A percentile compares a stretch with the other conserved stretches of the same genome.
phyloP scores from a whole-genome alignment of 2,888 invertebrate genomes.

The Tetramorium bicarinatum region DNA sequence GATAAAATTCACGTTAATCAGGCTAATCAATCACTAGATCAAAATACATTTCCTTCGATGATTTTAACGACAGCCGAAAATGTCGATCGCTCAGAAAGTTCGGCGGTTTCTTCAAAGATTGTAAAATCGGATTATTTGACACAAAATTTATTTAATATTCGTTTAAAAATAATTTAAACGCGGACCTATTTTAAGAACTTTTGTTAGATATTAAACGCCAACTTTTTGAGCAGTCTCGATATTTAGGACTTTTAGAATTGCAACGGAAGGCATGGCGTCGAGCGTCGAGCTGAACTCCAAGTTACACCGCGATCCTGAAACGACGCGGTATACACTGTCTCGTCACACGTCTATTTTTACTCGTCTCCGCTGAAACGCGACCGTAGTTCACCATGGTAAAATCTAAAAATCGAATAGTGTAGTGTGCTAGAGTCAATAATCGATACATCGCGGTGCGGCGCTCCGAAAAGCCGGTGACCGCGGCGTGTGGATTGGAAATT shows the following conservation, averaged over 20 bases:
- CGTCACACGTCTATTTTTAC: slow-evolving; percentile 38
- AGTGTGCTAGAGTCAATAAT: slow-evolving; percentile 38
- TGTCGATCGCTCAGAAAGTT: neutral
- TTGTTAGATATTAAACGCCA: neutral
- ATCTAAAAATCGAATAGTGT: slow-evolving; percentile 44
- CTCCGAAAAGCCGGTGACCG: slow-evolving; percentile 71
- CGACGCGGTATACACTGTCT: neutral
- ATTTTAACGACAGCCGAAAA: neutral
- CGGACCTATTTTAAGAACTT: neutral
- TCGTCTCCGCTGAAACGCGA: slow-evolving; percentile 6
- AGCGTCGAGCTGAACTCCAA: neutral
- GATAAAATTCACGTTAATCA: slow-evolving; percentile 50
- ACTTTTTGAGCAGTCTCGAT: neutral
- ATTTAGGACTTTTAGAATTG: too few species aligned
- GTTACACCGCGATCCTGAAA: neutral
- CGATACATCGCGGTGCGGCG: slow-evolving; percentile 43
- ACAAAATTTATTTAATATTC: neutral
- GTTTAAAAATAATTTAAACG: neutral
- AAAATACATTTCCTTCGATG: neutral
- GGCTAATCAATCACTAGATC: slow-evolving; percentile 41
- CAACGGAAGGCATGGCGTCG: neutral
- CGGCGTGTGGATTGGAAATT: slow-evolving; percentile 81
- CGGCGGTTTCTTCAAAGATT: neutral
- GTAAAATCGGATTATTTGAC: neutral
- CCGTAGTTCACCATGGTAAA: slow-evolving; percentile 23